Percentiles rank a stretch among this genome's conserved stretches.
Evolutionary conservation across 2,888 invertebrate genomes (phyloP).

Genomic region (Agrotis exclamationis): DNA sequence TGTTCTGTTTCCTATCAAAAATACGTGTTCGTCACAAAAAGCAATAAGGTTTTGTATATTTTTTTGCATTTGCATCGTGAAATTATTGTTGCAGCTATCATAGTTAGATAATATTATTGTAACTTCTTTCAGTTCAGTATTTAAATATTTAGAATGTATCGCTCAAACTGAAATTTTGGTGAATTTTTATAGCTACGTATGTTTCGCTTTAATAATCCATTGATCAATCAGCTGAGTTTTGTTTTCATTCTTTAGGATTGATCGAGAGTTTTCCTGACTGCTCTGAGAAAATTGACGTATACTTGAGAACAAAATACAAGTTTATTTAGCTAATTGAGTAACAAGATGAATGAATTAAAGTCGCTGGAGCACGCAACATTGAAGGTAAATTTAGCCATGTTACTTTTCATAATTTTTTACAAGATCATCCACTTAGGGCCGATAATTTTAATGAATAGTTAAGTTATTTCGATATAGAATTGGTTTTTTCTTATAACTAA

Average conservation of each 20-base stretch:
- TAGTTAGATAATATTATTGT: conserved; percentile 16
- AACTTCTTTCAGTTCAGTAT: background rate
- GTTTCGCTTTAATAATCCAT: conserved; percentile 49
- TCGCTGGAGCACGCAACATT: conserved; percentile 98
- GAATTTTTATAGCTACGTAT: conserved; percentile 60
- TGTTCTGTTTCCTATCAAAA: conserved; percentile 26
- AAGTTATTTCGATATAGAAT: background rate
- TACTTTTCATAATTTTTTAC: conserved; percentile 38
- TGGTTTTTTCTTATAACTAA: background rate
- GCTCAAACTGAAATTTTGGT: conserved; percentile 31
- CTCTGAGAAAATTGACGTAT: conserved; percentile 17
- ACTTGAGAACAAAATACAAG: conserved; percentile 48
- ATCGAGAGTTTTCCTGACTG: conserved; percentile 41
- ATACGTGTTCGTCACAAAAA: conserved; percentile 61
- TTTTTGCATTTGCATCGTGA: conserved; percentile 12
- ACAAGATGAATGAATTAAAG: conserved; percentile 97
- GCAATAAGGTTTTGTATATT: conserved; percentile 53
- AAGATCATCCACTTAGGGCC: conserved; percentile 21
- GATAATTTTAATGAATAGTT: background rate
- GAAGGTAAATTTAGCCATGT: conserved; percentile 92
- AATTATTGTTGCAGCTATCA: conserved; percentile 31
- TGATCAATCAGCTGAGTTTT: conserved; percentile 88
- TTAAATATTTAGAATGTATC: conserved; percentile 15
- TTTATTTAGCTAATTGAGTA: conserved; percentile 44
- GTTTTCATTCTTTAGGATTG: conserved; percentile 80